Base-by-base conservation (phyloP, 2,797 vertebrate species). In the Salmo trutta region DNA sequence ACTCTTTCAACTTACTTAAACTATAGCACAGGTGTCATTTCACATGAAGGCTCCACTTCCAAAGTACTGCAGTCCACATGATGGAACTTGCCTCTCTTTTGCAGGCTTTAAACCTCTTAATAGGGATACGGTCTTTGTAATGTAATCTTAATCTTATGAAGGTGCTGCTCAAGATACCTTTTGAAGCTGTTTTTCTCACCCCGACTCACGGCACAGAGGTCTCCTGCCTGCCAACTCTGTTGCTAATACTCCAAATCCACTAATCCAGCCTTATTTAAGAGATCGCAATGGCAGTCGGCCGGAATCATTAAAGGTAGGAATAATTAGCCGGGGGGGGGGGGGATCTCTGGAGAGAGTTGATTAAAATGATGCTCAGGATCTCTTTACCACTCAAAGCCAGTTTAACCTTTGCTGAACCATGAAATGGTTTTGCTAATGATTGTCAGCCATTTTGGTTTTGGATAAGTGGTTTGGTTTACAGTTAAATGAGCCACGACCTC, bases 261-360 rank as follows among this genome's bases (percentile, higher is more conserved):
- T 94, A 95, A 95, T 95, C 93, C 94, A 81, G 83, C 83, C 88
- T 88, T 88, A 87, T 92, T 93, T 92, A 92, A 91, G 82, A 86
- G 85, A 92, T 93, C 91, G 89, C 89, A 76, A 87, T 85, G 71
- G 91, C 91, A 90, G 89, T 87, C 76, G 84, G 89, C 88, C 89
- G 87, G 88, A 90, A 90, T 91, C 92, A 93, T 93, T 94, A 92
- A 90, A 92, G 89, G 82, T 83, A 82, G 82, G 87, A 91, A 92
- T 91, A 91, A 92, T 92, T 93, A 91, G 88, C 86, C 80, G 27
- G 81, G 41, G 31, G 1, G 84, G 83, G 81, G 36, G 31, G 2
- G 84, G 82, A 88, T 90, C 83, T 89, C 82, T 80, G 75, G 87
- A 91, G 77, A 79, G 75, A 77, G 70, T 72, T 85, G 89, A 90